These are phyloP conservation scores for Drosophila kohkoa DNA, from an alignment of 1,140 invertebrate species.

Conservation along the genomic window DNA sequence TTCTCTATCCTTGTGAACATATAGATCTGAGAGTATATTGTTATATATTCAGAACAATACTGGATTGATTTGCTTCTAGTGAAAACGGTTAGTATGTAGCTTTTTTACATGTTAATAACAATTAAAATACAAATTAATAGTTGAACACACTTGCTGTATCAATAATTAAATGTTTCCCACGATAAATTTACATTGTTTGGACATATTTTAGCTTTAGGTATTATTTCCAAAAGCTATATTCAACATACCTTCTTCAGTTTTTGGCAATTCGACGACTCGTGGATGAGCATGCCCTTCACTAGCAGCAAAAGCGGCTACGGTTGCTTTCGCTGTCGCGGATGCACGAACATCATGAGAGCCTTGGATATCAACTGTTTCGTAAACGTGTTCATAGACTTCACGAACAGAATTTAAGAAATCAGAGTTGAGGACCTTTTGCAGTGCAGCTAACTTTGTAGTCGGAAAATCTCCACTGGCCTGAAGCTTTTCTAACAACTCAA, in stretches of 20 bases:
- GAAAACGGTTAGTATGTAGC: too few relatives aligned
- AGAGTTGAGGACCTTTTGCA: constrained; percentile 98
- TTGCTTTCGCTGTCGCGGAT: constrained; percentile 97
- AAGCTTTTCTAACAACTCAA: constrained; percentile 97
- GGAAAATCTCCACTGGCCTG: constrained; percentile 98
- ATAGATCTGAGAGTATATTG: neutral
- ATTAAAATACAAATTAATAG: too few relatives aligned
- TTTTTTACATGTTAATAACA: too few relatives aligned
- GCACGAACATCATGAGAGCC: constrained; percentile 98
- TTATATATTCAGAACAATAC: too few relatives aligned
- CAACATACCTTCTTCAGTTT: constrained; percentile 95
- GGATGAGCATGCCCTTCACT: constrained; percentile 99
- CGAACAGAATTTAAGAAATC: constrained; percentile 98
- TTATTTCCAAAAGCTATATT: too few relatives aligned
- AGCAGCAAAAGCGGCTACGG: constrained; percentile 98
- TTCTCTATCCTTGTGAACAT: too few relatives aligned
- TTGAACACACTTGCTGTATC: too few relatives aligned
- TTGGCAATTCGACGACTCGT: constrained; percentile 98
- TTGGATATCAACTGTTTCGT: constrained; percentile 98
- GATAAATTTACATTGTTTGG: too few relatives aligned
- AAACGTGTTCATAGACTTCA: constrained; percentile 99
- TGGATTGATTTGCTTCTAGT: too few relatives aligned
- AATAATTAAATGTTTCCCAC: too few relatives aligned
- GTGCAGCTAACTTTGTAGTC: constrained; percentile 96
- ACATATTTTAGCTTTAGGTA: too few relatives aligned